phyloP scores from a whole-genome alignment of 2,113 vertebrate species.

The Eublepharis macularius region DNA sequence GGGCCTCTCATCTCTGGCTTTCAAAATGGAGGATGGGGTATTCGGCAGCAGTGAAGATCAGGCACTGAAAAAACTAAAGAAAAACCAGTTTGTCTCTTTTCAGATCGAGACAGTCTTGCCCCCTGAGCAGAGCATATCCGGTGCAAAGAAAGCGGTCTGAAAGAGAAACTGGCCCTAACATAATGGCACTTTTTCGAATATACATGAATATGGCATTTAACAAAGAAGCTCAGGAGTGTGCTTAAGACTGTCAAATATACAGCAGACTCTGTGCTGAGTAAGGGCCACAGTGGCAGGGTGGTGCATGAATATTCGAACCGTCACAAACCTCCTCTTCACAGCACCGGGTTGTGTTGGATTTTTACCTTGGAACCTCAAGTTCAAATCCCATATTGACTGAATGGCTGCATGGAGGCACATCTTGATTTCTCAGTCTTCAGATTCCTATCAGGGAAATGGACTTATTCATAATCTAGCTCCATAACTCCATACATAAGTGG shows the following conservation, averaged over 20 bases:
- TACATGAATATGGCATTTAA: neutral
- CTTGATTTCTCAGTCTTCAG: neutral
- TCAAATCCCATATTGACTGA: neutral
- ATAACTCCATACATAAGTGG: too few relatives aligned
- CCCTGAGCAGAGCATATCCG: constrained; percentile 64
- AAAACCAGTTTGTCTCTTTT: constrained; percentile 80
- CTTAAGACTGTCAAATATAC: neutral
- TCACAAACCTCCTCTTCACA: neutral
- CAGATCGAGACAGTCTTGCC: constrained; percentile 81
- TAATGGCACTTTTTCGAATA: neutral
- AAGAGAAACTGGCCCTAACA: accelerated
- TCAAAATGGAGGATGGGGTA: constrained; percentile 71
- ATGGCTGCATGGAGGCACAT: neutral
- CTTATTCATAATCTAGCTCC: too few relatives aligned
- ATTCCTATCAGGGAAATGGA: neutral
- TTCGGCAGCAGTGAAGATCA: constrained; percentile 62
- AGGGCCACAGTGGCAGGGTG: too few relatives aligned
- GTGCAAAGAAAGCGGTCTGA: constrained; percentile 69
- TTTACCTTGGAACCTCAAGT: neutral
- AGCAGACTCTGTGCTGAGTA: neutral
- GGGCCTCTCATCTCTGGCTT: constrained; percentile 69
- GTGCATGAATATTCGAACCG: too few relatives aligned
- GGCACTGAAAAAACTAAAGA: constrained; percentile 81
- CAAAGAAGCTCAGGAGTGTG: neutral
- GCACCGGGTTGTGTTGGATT: neutral